These are phyloP conservation scores for Nomada ruficornis DNA, from an alignment of 2,888 invertebrate genomes.

Conservation along the genomic window DNA sequence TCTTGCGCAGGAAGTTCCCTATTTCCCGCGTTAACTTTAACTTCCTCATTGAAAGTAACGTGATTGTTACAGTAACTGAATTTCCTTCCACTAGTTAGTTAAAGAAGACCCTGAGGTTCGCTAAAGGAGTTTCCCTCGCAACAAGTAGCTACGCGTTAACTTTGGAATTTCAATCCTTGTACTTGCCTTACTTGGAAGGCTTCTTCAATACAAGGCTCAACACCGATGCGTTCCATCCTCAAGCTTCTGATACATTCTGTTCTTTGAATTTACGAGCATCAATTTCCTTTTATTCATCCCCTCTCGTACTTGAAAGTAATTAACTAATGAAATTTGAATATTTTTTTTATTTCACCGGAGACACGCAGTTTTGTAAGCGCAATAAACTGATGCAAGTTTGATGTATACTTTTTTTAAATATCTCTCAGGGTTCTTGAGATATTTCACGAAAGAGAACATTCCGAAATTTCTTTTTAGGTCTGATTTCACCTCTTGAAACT, in stretches of 20 bases:
- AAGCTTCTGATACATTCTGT: neutral
- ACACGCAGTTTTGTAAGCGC: too few species aligned
- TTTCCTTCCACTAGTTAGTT: slow-evolving; percentile 30
- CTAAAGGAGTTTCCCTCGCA: slow-evolving; percentile 38
- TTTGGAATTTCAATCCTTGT: slow-evolving; percentile 42
- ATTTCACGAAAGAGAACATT: too few species aligned
- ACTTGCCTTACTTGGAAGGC: slow-evolving; percentile 13
- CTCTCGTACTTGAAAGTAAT: too few species aligned
- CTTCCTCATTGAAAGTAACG: slow-evolving; percentile 41
- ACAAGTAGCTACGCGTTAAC: slow-evolving; percentile 46
- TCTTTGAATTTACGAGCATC: neutral
- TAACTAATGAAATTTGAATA: too few species aligned
- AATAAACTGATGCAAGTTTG: too few species aligned
- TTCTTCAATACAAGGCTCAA: slow-evolving; percentile 11
- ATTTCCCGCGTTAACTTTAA: slow-evolving; percentile 17
- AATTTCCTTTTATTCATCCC: neutral
- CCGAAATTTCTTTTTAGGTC: too few species aligned
- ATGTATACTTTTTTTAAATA: too few species aligned
- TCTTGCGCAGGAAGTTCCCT: neutral
- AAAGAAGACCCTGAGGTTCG: slow-evolving; percentile 48
- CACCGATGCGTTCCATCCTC: neutral
- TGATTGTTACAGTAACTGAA: slow-evolving; percentile 26
- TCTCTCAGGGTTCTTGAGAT: too few species aligned
- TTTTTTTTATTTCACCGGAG: too few species aligned
- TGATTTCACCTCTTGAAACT: too few species aligned